Percentiles rank a stretch among this genome's conserved stretches.
Conservation (phyloP, 1,140 invertebrate genomes). For the Dinothrombium tinctorium region DNA sequence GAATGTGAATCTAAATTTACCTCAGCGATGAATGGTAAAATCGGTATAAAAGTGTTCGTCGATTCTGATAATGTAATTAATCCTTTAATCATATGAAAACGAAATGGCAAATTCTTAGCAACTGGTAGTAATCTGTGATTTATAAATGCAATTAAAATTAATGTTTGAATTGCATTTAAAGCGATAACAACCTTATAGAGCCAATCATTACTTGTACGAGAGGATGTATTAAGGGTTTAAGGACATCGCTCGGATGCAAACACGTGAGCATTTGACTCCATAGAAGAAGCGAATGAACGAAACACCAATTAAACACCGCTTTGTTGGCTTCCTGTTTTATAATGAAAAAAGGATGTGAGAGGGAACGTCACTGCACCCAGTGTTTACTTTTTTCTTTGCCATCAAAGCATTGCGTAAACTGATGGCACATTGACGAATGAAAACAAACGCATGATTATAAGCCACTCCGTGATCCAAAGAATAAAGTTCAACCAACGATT, state of each 20-base stretch:
- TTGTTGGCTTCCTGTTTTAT: constrained; percentile 58
- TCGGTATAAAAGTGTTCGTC: constrained; percentile 63
- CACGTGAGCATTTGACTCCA: constrained; percentile 56
- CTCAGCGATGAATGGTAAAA: constrained; percentile 62
- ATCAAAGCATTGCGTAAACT: constrained; percentile 80
- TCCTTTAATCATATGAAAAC: constrained; percentile 68
- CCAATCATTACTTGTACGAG: constrained; percentile 53
- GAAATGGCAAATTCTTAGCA: constrained; percentile 68
- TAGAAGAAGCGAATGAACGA: constrained; percentile 63
- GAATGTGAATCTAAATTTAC: constrained; percentile 26
- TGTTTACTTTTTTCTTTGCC: constrained; percentile 48
- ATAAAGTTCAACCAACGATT: constrained; percentile 75
- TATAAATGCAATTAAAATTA: constrained; percentile 1
- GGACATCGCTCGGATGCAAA: constrained; percentile 34
- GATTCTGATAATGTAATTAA: constrained; percentile 54
- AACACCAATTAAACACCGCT: constrained; percentile 96
- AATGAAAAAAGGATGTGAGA: constrained; percentile 14
- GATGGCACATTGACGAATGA: constrained; percentile 85
- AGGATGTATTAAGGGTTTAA: constrained; percentile 69
- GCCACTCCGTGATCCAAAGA: constrained; percentile 47
- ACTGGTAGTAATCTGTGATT: constrained; percentile 49
- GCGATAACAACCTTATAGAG: constrained; percentile 21
- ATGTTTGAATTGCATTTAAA: constrained; percentile 3
- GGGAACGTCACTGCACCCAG: background rate
- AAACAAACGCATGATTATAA: constrained; percentile 81